These are phyloP conservation scores for Alouatta caraya DNA, from an alignment of 2,797 vertebrate species.

Conservation along the genomic window DNA sequence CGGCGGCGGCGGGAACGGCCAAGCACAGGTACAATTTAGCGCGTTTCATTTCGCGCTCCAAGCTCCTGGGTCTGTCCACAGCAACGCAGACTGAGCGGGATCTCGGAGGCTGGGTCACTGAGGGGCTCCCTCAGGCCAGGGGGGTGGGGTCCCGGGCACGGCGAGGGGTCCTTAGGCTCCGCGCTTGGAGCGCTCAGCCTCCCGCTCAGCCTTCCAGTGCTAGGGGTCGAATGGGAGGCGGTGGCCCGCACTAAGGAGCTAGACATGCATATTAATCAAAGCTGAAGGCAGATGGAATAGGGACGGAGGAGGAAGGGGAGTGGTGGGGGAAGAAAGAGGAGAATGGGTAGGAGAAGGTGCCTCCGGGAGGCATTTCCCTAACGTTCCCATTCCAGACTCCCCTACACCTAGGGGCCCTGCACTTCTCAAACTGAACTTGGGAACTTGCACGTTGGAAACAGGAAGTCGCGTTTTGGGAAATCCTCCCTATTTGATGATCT, in stretches of 20 bases:
- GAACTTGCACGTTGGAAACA: conserved; percentile 68
- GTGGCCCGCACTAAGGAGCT: conserved; percentile 46
- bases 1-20: conserved; percentile 72
- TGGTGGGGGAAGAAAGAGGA: background rate
- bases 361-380: conserved; percentile 42
- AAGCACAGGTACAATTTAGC: conserved; percentile 84
- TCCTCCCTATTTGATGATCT: background rate
- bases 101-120: conserved; percentile 25
- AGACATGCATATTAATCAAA: conserved; percentile 69
- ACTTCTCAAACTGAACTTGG: conserved; percentile 76
- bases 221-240: conserved; percentile 44
- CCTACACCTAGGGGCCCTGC: background rate
- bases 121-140: background rate
- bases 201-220: background rate
- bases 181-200: background rate
- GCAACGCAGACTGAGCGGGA: background rate
- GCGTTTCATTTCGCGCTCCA: conserved; percentile 79
- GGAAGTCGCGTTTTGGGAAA: conserved; percentile 61
- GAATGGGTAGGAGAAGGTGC: background rate
- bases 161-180: background rate
- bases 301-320: background rate
- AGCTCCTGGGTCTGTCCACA: conserved; percentile 37
- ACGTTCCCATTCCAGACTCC: conserved; percentile 32
- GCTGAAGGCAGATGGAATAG: conserved; percentile 3
- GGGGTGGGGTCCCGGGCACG: background rate